Percentiles rank a stretch among this genome's conserved stretches.
phyloP scores from a whole-genome alignment of 2,113 vertebrate genomes.

The Spea multiplicata region DNA sequence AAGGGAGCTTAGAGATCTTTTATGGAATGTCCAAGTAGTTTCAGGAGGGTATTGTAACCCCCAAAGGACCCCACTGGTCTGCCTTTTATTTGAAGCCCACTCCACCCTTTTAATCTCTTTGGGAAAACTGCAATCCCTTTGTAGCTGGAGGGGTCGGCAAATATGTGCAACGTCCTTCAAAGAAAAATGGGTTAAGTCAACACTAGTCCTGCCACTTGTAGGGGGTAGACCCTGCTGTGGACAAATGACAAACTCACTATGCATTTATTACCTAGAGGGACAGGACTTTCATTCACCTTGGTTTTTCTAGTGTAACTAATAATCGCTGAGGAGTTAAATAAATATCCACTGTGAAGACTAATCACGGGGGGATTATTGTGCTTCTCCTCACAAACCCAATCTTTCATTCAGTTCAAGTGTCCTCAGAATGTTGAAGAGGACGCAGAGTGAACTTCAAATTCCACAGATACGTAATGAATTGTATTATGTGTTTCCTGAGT shows the following conservation, averaged over 20 bases:
- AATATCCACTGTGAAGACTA: constrained; percentile 25
- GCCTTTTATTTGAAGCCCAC: constrained; percentile 9
- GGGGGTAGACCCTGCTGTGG: constrained; percentile 34
- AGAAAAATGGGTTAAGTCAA: constrained; percentile 38
- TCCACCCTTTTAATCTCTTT: constrained; percentile 44
- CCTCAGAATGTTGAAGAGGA: constrained; percentile 6
- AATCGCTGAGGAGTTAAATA: background rate
- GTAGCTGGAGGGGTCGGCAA: constrained; percentile 37
- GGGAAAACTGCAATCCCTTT: constrained; percentile 36
- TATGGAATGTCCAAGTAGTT: constrained; percentile 26
- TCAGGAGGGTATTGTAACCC: constrained; percentile 18
- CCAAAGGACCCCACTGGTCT: constrained; percentile 16
- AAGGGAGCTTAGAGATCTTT: background rate
- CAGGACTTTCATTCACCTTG: constrained; percentile 6
- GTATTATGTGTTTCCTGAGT: too few species aligned
- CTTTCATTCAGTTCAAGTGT: constrained; percentile 4
- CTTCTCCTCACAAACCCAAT: background rate
- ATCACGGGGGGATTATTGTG: constrained; percentile 3
- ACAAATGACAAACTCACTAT: background rate
- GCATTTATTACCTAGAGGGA: background rate
- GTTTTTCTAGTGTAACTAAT: constrained; percentile 11
- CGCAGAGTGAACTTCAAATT: too few species aligned
- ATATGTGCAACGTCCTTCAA: constrained; percentile 42
- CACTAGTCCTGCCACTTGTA: constrained; percentile 21
- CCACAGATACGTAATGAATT: too few species aligned